A percentile compares a stretch with the other conserved stretches of the same genome.
Evolutionary conservation across 2,113 vertebrate genomes (phyloP).

Genomic region (Callithrix jacchus): DNA sequence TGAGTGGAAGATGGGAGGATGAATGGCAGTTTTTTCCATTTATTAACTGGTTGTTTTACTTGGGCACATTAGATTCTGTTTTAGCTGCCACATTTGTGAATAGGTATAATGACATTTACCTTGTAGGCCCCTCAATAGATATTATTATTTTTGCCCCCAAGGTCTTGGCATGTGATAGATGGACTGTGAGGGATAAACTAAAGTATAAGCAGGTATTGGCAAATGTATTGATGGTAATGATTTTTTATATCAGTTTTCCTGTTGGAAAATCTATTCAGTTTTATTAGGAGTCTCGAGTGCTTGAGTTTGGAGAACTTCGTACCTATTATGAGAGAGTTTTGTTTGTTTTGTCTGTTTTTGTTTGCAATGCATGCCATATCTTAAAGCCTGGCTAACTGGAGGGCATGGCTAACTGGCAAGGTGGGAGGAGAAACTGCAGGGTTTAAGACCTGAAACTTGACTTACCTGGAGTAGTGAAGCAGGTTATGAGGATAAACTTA

Average conservation of each 20-base stretch:
- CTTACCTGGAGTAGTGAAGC: neutral
- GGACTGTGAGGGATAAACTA: neutral
- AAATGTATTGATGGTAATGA: neutral
- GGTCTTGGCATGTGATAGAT: neutral
- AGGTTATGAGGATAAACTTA: neutral
- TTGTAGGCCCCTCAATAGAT: neutral
- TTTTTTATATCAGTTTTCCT: neutral
- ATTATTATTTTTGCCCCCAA: neutral
- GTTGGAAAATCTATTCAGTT: neutral
- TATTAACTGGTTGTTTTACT: neutral
- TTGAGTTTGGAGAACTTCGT: neutral
- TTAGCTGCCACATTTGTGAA: neutral
- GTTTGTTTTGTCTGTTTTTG: neutral
- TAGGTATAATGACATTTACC: neutral
- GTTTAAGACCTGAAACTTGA: neutral
- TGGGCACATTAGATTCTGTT: slow-evolving; percentile 12
- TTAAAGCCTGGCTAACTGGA: neutral
- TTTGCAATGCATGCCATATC: neutral
- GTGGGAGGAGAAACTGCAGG: neutral
- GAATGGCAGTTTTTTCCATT: neutral
- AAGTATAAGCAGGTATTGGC: neutral
- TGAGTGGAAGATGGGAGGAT: neutral
- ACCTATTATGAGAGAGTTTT: neutral
- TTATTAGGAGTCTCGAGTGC: neutral
- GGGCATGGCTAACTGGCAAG: neutral